phyloP scores from a whole-genome alignment of 64 coral and sea anemone genomes.

The Catalaphyllia jardinei region DNA sequence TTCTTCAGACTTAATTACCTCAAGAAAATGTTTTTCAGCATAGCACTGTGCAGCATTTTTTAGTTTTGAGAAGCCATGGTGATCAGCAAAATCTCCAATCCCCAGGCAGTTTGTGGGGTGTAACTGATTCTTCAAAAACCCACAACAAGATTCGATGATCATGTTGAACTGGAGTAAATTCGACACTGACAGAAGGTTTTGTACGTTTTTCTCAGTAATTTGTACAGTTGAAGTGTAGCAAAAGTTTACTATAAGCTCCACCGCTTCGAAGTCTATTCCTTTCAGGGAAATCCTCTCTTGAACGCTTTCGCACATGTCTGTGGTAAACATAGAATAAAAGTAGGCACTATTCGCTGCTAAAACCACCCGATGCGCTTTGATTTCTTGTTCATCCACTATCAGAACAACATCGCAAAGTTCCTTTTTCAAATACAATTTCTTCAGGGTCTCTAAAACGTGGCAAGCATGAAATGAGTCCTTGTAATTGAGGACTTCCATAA shows the following conservation, averaged over 20 bases:
- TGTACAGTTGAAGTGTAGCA: slow-evolving; percentile 95
- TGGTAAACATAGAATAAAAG: slow-evolving; percentile 99
- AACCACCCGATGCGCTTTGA: slow-evolving; percentile 82
- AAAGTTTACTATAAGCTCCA: slow-evolving; percentile 84
- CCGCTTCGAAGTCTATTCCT: slow-evolving; percentile 79
- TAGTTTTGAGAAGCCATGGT: slow-evolving; percentile 77
- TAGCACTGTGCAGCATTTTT: slow-evolving; percentile 74
- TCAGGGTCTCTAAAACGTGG: slow-evolving; percentile 78
- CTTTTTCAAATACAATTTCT: slow-evolving; percentile 73
- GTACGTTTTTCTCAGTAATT: slow-evolving; percentile 90
- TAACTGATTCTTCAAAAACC: slow-evolving; percentile 86
- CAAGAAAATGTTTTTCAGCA: slow-evolving; percentile 88
- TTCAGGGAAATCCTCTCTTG: slow-evolving; percentile 75
- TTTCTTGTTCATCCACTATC: slow-evolving; percentile 76
- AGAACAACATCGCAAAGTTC: slow-evolving; percentile 94
- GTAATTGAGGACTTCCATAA: slow-evolving; percentile 72
- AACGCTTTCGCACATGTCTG: slow-evolving; percentile 83
- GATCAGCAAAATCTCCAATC: slow-evolving; percentile 92
- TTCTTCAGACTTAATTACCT: slow-evolving; percentile 91
- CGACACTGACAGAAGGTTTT: slow-evolving; percentile 81
- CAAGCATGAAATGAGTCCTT: slow-evolving; percentile 97
- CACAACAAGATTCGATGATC: slow-evolving; percentile 88
- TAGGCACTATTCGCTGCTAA: slow-evolving; percentile 97
- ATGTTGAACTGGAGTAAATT: slow-evolving; percentile 94
- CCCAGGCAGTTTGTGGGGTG: slow-evolving; percentile 95